Percentiles rank a stretch among this genome's conserved stretches.
Evolutionary conservation across 2,888 invertebrate species (phyloP).

Genomic region (Parnassius mnemosyne): DNA sequence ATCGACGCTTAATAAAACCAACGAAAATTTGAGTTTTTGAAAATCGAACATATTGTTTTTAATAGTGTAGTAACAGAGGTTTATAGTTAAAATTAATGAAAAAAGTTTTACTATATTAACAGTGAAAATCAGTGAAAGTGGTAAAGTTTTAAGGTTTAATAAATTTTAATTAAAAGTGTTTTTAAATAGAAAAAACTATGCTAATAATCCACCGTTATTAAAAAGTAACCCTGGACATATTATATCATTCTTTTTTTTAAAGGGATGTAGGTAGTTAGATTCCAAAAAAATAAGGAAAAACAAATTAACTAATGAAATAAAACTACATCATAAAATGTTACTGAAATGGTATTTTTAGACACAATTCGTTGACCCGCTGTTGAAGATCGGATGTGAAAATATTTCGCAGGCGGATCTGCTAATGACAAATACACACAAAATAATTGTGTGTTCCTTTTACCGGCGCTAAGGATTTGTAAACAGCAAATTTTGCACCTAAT

Average conservation of each 20-base stretch:
- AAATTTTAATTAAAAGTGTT: conserved; percentile 1
- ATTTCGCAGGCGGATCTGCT: conserved; percentile 58
- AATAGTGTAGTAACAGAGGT: conserved; percentile 26
- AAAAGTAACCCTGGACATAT: neutral
- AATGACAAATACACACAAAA: conserved; percentile 45
- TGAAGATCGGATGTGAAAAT: conserved; percentile 50
- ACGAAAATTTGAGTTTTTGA: conserved; percentile 40
- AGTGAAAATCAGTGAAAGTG: conserved; percentile 42
- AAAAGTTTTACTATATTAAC: conserved; percentile 24
- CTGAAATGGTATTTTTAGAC: conserved; percentile 32
- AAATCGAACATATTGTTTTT: conserved; percentile 40
- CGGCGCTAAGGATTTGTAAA: neutral
- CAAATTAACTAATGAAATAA: neutral
- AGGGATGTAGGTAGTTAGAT: neutral
- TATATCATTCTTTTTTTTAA: neutral
- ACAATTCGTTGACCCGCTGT: conserved; percentile 62
- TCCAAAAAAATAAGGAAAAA: neutral
- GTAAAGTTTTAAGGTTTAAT: conserved; percentile 2
- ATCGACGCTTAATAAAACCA: conserved; percentile 47
- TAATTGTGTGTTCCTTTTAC: conserved; percentile 34
- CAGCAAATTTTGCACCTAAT: conserved; percentile 6
- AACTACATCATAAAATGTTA: neutral
- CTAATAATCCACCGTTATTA: neutral
- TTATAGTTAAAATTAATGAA: conserved; percentile 16
- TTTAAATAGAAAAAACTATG: conserved; percentile 3